Evolutionary conservation across 2,888 invertebrate genomes (phyloP), one percentile per base, ranked within the genome.

Genomic region (Heliothis peltigera): DNA sequence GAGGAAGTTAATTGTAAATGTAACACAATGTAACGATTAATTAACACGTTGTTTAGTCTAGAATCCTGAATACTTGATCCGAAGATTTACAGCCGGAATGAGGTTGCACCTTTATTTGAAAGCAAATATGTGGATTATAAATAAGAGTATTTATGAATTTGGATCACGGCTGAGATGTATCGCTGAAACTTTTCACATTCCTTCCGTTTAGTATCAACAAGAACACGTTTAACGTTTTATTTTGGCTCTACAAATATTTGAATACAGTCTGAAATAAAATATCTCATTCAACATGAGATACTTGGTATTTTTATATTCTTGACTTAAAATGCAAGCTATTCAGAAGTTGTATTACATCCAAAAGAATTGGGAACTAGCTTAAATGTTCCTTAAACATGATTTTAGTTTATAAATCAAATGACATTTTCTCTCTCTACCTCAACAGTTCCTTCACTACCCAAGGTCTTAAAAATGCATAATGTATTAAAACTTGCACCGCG

Each of bases 401-500:
- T n/a, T n/a, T n/a, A n/a, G n/a, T n/a, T n/a, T n/a, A n/a, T n/a
- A n/a, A n/a, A n/a, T n/a, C n/a, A n/a, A n/a, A n/a, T n/a, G n/a
- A n/a, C n/a, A n/a, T n/a, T n/a, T n/a, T n/a, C n/a, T n/a, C n/a
- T n/a, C n/a, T n/a, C 2, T 12, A 46, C 42, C n/a, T 56, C 53
- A 39, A 46, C 18, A 18, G 12, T n/a, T 44, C 19, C 5, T 7
- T 39, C 22, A 63, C 63, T 55, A 35, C 17, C 8, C 48, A 64
- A 71, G 58, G 64, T 21, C 42, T 70, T 63, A 1, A 25, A 35
- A 57, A 55, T 43, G 35, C 58, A 56, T 59, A 44, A 59, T 73
- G 21, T 32, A 59, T 28, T 18, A 25, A 63, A 66, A 64, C 75
- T 81, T 85, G 70, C 32, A 68, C 75, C 76, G 74, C 68, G 47